Evolutionary conservation across 2,797 vertebrate species (phyloP).

Genomic region (Lutjanus campechanus): DNA sequence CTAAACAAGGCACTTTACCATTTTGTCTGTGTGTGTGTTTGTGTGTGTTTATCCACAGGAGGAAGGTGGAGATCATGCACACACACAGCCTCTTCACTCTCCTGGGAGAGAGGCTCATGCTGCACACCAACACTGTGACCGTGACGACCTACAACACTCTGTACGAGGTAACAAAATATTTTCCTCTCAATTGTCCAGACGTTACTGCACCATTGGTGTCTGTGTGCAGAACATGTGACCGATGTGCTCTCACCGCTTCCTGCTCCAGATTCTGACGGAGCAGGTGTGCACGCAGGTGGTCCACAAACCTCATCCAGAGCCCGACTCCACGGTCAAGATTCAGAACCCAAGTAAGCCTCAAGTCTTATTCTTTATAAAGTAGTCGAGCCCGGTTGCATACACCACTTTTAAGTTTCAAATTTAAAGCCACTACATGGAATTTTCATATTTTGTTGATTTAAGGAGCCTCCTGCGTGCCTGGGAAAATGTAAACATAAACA

Average conservation of each 20-base stretch:
- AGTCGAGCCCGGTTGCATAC: too few species aligned
- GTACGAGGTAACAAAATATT: conserved; percentile 90
- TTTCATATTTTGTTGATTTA: too few species aligned
- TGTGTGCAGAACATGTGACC: conserved; percentile 24
- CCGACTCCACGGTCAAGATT: conserved; percentile 96
- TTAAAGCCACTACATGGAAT: too few species aligned
- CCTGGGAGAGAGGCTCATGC: conserved; percentile 94
- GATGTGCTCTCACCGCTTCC: conserved; percentile 11
- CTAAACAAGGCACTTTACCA: conserved; percentile 69
- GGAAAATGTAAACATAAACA: too few species aligned
- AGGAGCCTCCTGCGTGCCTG: too few species aligned
- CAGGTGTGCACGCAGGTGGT: conserved; percentile 97
- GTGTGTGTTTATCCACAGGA: conserved; percentile 81
- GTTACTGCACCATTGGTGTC: conserved; percentile 1
- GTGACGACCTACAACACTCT: conserved; percentile 96
- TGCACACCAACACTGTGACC: conserved; percentile 93
- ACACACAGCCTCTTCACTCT: conserved; percentile 98
- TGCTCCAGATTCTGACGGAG: conserved; percentile 93
- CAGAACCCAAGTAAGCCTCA: conserved; percentile 95
- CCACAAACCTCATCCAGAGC: conserved; percentile 95
- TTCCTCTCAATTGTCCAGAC: conserved; percentile 19
- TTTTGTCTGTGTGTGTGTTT: conserved; percentile 39
- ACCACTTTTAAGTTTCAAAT: too few species aligned
- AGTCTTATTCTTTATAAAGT: neutral
- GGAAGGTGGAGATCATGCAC: conserved; percentile 99